Base-by-base conservation (phyloP, 2,113 vertebrate species). In the Cheilinus undulatus region DNA sequence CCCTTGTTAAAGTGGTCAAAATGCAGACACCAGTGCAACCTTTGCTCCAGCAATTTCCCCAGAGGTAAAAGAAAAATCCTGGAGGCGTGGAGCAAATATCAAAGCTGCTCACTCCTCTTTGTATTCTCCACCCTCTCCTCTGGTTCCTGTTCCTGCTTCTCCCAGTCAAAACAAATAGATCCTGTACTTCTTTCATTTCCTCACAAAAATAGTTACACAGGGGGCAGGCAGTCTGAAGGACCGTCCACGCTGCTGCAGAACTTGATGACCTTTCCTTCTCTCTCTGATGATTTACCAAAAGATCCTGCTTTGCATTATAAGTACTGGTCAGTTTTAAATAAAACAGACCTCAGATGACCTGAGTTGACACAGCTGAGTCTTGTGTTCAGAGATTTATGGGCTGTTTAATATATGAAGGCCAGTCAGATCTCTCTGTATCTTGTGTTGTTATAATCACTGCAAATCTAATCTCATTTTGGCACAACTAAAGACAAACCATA, bases 121-220 rank as follows among this genome's bases (percentile, higher is more conserved):
- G 34, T 46, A 76, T 83, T 86, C 83, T 72, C 38, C 56, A 59
- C 78, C 84, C 51, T 72, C 32, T 68, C 62, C 62, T 73, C 73
- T 54, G 52, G 64, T 84, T 88, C 69, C 84, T 82, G 81, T 75
- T 82, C 49, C 72, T 69, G 82, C 66, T 78, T 76, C 26, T 13
- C 80, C 76, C 80, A 54, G 53, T 75, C 79, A 75, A 46, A 75
- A 80, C 69, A 69, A 77, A 86, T 40, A 69, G 51, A 84, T 78
- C 70, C 69, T 62, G 54, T 3, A 56, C 78, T 87, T 85, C 82
- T 80, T 82, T 80, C 59, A 80, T 76, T 89, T 89, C 87, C 87
- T 71, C 64, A 50, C 54, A 43, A 61, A 78, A 83, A 78, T 56
- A 83, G 50, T 63, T 38, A 65, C 73, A 61, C 11, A 19, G 68